Percentiles rank a stretch among this genome's conserved stretches.
phyloP scores from a whole-genome alignment of 1,140 invertebrate genomes.

The Orius laevigatus region DNA sequence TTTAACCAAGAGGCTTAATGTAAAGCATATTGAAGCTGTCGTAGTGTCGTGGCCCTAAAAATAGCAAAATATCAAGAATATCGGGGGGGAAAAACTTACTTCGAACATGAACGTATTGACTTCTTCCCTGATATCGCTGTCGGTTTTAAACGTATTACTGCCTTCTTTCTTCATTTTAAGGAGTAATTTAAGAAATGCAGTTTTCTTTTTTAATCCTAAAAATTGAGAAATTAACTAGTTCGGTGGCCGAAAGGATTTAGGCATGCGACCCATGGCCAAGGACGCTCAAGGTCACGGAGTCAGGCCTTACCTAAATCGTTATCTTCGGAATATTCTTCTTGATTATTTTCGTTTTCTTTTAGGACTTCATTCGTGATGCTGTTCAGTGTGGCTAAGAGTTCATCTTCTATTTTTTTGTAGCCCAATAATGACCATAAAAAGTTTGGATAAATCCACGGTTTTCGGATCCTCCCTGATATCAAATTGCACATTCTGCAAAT shows the following conservation, averaged over 20 bases:
- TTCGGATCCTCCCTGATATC: background rate
- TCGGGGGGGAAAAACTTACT: no score
- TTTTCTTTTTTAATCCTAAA: conserved; percentile 26
- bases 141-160: conserved; percentile 29
- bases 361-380: no score
- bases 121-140: conserved; percentile 51
- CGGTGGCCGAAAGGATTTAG: no score
- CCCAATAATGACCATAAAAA: background rate
- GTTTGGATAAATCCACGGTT: no score
- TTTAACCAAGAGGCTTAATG: conserved; percentile 30
- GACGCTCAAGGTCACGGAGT: no score
- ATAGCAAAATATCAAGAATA: background rate
- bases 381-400: background rate
- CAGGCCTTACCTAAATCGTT: conserved; percentile 42
- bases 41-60: conserved; percentile 47
- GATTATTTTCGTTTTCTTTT: background rate
- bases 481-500: background rate
- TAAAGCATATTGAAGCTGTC: conserved; percentile 31
- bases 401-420: background rate
- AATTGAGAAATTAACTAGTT: no score
- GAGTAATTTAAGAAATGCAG: conserved; percentile 46
- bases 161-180: conserved; percentile 22
- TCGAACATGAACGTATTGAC: conserved; percentile 64
- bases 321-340: conserved; percentile 15
- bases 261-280: no score